Percentiles rank a stretch among this genome's conserved stretches.
Conservation (phyloP, 2,888 invertebrate genomes). For the Hirtodrosophila alboralis region DNA sequence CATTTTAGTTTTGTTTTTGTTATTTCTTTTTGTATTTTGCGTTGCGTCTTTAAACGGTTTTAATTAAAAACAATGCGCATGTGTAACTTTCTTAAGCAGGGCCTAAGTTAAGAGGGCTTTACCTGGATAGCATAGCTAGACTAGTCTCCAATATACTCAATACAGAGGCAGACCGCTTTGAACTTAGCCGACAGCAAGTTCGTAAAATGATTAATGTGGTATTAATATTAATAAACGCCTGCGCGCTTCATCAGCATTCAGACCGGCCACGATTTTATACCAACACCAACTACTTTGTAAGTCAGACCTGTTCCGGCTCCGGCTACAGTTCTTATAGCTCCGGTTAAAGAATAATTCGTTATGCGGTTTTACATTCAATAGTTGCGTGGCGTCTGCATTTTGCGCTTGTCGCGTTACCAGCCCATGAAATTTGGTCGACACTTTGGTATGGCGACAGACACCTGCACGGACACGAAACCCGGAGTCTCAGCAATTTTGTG, state of each 20-base stretch:
- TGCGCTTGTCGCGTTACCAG: constrained; percentile 29
- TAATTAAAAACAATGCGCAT: constrained; percentile 81
- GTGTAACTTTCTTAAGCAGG: constrained; percentile 78
- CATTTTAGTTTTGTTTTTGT: constrained; percentile 55
- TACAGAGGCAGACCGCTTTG: constrained; percentile 61
- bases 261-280: constrained; percentile 20
- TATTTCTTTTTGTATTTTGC: constrained; percentile 33
- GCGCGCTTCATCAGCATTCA: constrained; percentile 56
- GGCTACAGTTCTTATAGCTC: not conserved
- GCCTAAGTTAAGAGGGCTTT: constrained; percentile 26
- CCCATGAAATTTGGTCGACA: constrained; percentile 6
- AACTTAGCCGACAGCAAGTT: constrained; percentile 82
- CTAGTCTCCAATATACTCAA: constrained; percentile 34
- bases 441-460: constrained; percentile 12
- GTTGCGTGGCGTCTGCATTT: constrained; percentile 66
- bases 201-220: constrained; percentile 83
- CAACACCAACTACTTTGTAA: constrained; percentile 3
- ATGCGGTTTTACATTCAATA: constrained; percentile 46
- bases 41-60: constrained; percentile 75
- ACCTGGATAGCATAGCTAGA: constrained; percentile 9
- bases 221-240: constrained; percentile 81
- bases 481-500: constrained; percentile 35
- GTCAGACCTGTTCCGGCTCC: constrained; percentile 14
- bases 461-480: constrained; percentile 4
- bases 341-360: constrained; percentile 33